These are phyloP conservation scores for Typhlichthys eigenmanni DNA, from an alignment of 2,797 vertebrate genomes.

Conservation along the genomic window DNA sequence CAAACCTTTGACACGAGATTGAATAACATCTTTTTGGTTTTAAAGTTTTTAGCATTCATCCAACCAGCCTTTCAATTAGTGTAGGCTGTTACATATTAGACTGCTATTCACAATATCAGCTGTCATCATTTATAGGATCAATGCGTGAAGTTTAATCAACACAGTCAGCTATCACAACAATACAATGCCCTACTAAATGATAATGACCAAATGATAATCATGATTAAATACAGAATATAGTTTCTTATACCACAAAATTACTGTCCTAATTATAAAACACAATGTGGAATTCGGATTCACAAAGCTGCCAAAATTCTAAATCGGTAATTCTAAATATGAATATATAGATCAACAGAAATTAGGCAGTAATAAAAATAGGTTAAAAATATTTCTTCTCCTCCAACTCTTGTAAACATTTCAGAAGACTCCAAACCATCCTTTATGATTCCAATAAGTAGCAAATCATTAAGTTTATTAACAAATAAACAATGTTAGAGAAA, in stretches of 20 bases:
- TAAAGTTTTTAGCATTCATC: not conserved
- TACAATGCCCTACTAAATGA: conserved; percentile 36
- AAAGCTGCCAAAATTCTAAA: conserved; percentile 54
- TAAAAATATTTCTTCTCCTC: conserved; percentile 6
- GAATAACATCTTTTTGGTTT: not conserved
- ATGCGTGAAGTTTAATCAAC: not conserved
- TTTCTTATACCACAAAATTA: conserved; percentile 26
- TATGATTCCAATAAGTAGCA: conserved; percentile 26
- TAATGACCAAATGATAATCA: too few species aligned
- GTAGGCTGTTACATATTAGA: not conserved
- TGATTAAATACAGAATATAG: conserved; percentile 27
- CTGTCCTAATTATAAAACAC: conserved; percentile 23
- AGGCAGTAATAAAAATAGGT: conserved; percentile 42
- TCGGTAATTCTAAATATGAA: conserved; percentile 35
- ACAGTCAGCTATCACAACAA: not conserved
- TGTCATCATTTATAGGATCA: conserved; percentile 19
- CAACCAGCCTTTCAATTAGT: too few species aligned
- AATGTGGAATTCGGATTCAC: conserved; percentile 22
- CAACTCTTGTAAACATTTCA: conserved; percentile 44
- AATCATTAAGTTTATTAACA: conserved; percentile 28
- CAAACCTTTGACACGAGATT: too few species aligned
- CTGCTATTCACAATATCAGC: not conserved
- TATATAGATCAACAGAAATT: conserved; percentile 41
- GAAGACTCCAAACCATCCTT: conserved; percentile 22
- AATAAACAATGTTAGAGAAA: conserved; percentile 12